phyloP scores from a whole-genome alignment of 92 coral and sea anemone species.

The Paragorgia papillata region DNA sequence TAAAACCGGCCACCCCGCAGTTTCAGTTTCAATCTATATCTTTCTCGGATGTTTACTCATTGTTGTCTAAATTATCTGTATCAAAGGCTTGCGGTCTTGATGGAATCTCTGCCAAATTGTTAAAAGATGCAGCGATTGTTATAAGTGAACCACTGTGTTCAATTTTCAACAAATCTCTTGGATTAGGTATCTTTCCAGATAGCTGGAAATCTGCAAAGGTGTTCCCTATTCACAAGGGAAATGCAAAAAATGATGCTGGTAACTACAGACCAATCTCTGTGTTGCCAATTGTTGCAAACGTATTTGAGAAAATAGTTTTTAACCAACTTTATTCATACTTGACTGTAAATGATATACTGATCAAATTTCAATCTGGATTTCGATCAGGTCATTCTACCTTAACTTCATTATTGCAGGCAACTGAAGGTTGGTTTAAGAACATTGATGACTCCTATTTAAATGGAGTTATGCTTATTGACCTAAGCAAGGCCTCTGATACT shows the following conservation, averaged over 20 bases:
- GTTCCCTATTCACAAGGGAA: neutral
- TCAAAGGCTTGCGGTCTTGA: no score
- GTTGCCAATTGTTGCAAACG: constrained; percentile 16
- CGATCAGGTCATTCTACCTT: constrained; percentile 15
- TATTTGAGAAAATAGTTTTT: constrained; percentile 18
- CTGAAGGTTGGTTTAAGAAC: constrained; percentile 20
- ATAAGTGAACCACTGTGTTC: neutral
- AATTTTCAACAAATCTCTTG: constrained; percentile 4
- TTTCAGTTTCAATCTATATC: neutral
- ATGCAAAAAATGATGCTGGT: neutral
- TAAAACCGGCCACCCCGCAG: neutral
- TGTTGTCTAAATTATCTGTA: no score
- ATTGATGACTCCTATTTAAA: constrained; percentile 12
- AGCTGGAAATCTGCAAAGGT: constrained; percentile 19
- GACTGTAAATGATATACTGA: constrained; percentile 1
- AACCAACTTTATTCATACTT: constrained; percentile 19
- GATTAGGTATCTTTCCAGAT: constrained; percentile 9
- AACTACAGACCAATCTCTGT: constrained; percentile 22
- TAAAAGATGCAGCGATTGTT: neutral
- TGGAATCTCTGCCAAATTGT: no score
- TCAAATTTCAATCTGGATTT: constrained; percentile 20
- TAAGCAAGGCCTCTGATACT: constrained; percentile 22
- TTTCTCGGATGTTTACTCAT: neutral
- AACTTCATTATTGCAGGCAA: constrained; percentile 6
- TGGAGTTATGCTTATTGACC: constrained; percentile 18